Base-by-base conservation (phyloP, 2,888 invertebrate genomes). In the Nomada goodeniana region DNA sequence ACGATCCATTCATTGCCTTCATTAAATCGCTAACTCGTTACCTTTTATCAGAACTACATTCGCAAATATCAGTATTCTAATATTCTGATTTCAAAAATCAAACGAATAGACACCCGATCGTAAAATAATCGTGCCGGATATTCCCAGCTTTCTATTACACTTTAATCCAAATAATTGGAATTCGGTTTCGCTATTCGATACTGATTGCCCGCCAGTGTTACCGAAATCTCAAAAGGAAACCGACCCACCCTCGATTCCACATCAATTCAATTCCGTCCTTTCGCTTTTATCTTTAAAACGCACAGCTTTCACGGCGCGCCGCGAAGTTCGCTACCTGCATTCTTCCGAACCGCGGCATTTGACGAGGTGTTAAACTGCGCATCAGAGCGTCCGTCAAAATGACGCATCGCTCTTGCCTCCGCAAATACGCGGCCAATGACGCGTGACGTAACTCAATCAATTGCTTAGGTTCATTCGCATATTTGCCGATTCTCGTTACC, bases 361-460 rank as follows among this genome's bases (percentile, higher is more conserved):
- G 36, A 2, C 69, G 71, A 82, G 73, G 78, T 83, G 86, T 88
- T 86, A 83, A 88, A 83, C 78, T 78, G 80, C 71, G 70, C 60
- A 76, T 75, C 83, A 73, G 71, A 7, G 60, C 3, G 76, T 68
- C 88, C 73, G 80, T 83, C 88, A 83, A 87, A 86, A 87, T 88
- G 88, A 88, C 87, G 81, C 84, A 87, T 88, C 75, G 86, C 86
- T 81, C 86, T 87, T 85, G 80, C 78, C 82, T 81, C 71, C 64
- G 74, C 75, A 74, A 86, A 82, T 84, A 84, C 82, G 71, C 55
- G 80, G 76, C 77, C 88, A 88, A 86, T 87, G 88, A 86, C 86
- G 87, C 86, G 86, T 83, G 83, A 84, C 87, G 82, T 87, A 87
- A 88, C 81, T 86, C 88, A 87, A 88, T 88, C 88, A 88, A 87